Base-by-base conservation (phyloP, 1,140 invertebrate genomes). In the Drosophila tani region DNA sequence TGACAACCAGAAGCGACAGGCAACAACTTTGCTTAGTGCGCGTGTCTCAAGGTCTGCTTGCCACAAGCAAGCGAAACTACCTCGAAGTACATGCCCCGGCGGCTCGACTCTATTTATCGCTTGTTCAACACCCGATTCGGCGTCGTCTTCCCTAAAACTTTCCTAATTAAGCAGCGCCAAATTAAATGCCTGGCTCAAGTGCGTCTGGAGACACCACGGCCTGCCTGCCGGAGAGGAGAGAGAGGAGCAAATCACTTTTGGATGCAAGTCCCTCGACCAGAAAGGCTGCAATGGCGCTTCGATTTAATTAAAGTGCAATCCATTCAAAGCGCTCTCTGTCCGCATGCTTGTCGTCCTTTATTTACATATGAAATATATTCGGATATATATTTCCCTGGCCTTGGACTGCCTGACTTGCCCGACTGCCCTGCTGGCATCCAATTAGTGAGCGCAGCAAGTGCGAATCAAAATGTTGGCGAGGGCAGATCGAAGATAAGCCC, bases 151-250 rank as follows among this genome's bases (percentile, higher is more conserved):
- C 47, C 19, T 51, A 75, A 75, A 85, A 85, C 82, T 85, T 85
- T 85, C 56, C 79, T 75, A 85, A 85, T 85, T 85, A 85, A 75
- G 74, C 67, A 82, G 58, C 70, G 70, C 53, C n/a, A 51, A 73
- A 73, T 60, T 60, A 60, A 73, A 73, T 73, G 70, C 67, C 45
- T 5, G 12, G 53, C 53, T 70, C 67, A 56, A 70, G 63, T 70
- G 5, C n/a, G 8, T 21, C 8, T 35, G 4, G n/a, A 15, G n/a
- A 47, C 14, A n/a, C 2, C 11, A 8, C 2, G 27, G 27, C 27
- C 27, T 27, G 27, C 27, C 27, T 29, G 27, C 27, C 27, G 6
- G 12, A 5, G 0, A 19, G 14, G 19, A 35, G 46, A 17, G 12
- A 5, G 0, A 19, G 14, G 19, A 35, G 46, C 15, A 68, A 47